Evolutionary conservation across 2,797 vertebrate genomes (phyloP).

Genomic region (Limnodromus scolopaceus): DNA sequence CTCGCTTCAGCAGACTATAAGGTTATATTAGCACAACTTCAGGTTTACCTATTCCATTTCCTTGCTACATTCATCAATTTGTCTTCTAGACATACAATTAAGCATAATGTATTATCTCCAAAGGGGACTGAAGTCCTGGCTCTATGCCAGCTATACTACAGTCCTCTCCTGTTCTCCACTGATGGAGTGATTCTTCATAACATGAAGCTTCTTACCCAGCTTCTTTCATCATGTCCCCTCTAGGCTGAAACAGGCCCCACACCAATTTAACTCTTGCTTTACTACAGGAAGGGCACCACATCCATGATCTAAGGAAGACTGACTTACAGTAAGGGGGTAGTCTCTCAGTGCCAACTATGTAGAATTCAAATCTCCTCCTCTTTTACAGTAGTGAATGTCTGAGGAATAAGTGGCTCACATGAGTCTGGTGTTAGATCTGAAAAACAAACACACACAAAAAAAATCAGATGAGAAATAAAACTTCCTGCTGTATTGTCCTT

Average conservation of each 20-base stretch:
- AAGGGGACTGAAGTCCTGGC: background rate
- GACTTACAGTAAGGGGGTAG: slow-evolving; percentile 1
- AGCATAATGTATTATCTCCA: background rate
- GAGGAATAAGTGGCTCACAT: background rate
- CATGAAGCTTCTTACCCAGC: background rate
- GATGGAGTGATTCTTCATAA: background rate
- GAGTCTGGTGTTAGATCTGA: background rate
- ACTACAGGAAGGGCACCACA: background rate
- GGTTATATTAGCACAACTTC: background rate
- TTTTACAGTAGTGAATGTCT: background rate
- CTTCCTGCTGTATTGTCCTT: background rate
- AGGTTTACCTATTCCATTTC: background rate
- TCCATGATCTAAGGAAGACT: background rate
- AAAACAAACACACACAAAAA: background rate
- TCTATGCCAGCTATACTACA: background rate
- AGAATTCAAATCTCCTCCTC: background rate
- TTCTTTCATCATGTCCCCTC: background rate
- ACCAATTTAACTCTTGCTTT: background rate
- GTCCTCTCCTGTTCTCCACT: background rate
- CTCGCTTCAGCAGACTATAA: background rate
- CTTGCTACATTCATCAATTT: background rate
- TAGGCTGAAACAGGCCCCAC: background rate
- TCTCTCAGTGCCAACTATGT: background rate
- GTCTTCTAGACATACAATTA: background rate
- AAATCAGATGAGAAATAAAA: background rate